phyloP scores from a whole-genome alignment of 2,797 vertebrate species.

The Poecilia gillii region DNA sequence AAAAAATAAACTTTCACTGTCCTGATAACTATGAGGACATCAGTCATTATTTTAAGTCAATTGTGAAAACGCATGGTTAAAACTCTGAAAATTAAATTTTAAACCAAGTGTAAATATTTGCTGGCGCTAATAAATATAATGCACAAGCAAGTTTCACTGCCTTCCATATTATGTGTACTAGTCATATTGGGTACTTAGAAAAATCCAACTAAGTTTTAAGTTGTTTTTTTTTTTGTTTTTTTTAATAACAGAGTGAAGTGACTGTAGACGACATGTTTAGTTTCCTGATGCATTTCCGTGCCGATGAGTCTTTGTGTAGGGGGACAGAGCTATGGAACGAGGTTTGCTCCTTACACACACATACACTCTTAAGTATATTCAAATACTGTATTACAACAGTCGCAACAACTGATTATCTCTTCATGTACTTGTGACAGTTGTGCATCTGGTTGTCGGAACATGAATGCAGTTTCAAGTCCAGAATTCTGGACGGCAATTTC shows the following conservation, averaged over 20 bases:
- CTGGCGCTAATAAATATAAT: neutral
- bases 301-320: constrained; percentile 89
- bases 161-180: neutral
- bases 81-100: neutral
- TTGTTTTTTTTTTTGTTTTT: neutral
- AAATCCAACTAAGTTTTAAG: neutral
- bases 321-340: constrained; percentile 88
- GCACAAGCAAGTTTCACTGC: neutral
- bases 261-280: constrained; percentile 86
- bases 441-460: constrained; percentile 87
- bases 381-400: neutral
- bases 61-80: neutral
- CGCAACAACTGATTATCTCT: neutral
- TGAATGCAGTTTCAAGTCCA: constrained; percentile 79
- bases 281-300: constrained; percentile 86
- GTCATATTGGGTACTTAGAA: neutral
- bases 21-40: neutral
- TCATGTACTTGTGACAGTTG: constrained; percentile 73
- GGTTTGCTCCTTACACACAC: constrained; percentile 71
- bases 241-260: constrained; percentile 70
- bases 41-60: neutral
- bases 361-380: neutral
- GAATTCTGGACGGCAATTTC: constrained; percentile 13
- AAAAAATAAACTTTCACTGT: neutral
- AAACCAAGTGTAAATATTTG: neutral